Evolutionary conservation across 1,140 invertebrate species (phyloP).

Genomic region (Scaptomyza graminum): DNA sequence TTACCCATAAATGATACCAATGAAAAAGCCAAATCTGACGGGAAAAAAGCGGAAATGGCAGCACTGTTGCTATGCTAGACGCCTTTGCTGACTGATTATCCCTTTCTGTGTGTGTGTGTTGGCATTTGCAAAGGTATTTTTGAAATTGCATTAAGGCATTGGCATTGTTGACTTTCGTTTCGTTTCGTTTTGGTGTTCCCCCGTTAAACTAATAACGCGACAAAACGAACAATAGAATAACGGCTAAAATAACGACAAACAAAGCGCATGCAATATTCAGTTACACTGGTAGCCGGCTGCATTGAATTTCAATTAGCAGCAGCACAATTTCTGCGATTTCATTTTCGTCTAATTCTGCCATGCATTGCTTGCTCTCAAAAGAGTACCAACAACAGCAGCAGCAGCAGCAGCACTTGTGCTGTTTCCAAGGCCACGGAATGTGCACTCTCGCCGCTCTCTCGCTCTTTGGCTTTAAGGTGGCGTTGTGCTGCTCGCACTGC

Average conservation of each 20-base stretch:
- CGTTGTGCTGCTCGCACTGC: conserved; percentile 13
- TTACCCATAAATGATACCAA: too few relatives aligned
- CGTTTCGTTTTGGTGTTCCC: neutral
- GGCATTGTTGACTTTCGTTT: neutral
- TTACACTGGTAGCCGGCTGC: conserved; percentile 3
- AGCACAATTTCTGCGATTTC: conserved; percentile 7
- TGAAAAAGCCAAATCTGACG: too few relatives aligned
- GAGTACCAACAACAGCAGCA: too few relatives aligned
- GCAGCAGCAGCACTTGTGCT: too few relatives aligned
- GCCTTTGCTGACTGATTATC: too few relatives aligned
- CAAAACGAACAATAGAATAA: neutral
- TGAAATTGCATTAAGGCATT: neutral
- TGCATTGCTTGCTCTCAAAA: neutral
- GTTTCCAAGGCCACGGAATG: conserved; percentile 9
- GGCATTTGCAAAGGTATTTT: too few relatives aligned
- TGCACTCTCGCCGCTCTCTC: conserved; percentile 7
- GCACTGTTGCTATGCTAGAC: too few relatives aligned
- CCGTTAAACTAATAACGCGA: too few relatives aligned
- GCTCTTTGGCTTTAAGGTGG: neutral
- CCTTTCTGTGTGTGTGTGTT: too few relatives aligned
- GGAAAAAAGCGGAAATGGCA: too few relatives aligned
- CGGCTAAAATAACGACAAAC: neutral
- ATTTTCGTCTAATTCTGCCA: neutral
- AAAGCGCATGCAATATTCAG: conserved; percentile 17
- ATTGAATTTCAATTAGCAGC: conserved; percentile 40